phyloP scores from a whole-genome alignment of 1,140 invertebrate species.

The Acromyrmex charruanus region DNA sequence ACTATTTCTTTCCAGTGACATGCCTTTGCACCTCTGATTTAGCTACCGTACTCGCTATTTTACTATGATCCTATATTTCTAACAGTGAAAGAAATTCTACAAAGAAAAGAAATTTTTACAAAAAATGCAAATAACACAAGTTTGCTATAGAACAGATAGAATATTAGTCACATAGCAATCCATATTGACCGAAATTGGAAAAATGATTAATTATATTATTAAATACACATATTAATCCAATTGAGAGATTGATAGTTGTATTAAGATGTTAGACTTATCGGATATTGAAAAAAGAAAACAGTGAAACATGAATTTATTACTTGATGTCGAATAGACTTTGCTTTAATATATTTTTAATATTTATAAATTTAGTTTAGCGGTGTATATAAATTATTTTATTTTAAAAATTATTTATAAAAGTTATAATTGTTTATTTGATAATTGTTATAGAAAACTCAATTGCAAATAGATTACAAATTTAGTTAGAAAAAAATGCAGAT shows the following conservation, averaged over 20 bases:
- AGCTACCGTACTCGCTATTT: background rate
- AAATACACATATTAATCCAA: background rate
- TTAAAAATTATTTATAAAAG: background rate
- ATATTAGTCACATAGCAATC: background rate
- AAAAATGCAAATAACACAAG: background rate
- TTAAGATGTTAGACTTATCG: conserved; percentile 7
- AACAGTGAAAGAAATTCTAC: background rate
- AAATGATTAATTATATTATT: background rate
- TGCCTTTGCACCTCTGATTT: conserved; percentile 38
- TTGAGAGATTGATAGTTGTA: background rate
- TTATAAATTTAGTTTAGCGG: background rate
- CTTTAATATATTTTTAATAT: background rate
- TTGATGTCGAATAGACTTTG: background rate
- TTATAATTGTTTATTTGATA: conserved; percentile 24
- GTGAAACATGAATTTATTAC: background rate
- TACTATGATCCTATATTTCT: background rate
- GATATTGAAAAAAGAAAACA: background rate
- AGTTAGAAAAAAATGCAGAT: background rate
- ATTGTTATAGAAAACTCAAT: background rate
- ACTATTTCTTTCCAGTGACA: conserved; percentile 5
- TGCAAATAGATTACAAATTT: background rate
- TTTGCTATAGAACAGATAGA: background rate
- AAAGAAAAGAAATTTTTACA: background rate
- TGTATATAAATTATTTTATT: background rate
- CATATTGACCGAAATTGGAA: background rate